Conservation (phyloP, 2,113 vertebrate genomes). For the Arvicanthis niloticus region DNA sequence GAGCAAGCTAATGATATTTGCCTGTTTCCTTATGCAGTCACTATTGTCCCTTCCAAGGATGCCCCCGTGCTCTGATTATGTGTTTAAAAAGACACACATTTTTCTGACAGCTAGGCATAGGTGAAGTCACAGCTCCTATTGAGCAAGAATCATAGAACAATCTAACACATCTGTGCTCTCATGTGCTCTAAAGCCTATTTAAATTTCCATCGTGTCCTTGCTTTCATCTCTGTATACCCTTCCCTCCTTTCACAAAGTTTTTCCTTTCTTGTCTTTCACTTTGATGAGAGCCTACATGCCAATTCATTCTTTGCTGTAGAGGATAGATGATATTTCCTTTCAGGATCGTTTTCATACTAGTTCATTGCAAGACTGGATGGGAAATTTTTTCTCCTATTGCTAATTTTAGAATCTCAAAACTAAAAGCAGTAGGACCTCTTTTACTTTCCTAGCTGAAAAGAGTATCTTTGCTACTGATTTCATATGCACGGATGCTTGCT, state of each 20-base stretch:
- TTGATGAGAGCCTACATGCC: neutral
- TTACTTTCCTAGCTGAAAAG: neutral
- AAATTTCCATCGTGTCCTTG: neutral
- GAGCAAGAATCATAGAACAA: neutral
- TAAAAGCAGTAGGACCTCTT: neutral
- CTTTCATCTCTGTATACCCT: no score
- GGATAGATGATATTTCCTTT: neutral
- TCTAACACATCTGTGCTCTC: no score
- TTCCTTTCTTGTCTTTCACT: neutral
- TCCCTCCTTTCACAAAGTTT: no score
- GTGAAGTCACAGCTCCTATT: neutral
- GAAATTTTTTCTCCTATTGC: neutral
- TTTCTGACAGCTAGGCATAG: neutral
- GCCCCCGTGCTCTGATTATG: neutral
- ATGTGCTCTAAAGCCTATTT: neutral
- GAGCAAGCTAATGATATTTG: neutral
- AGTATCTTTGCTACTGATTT: neutral
- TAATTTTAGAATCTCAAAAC: slow-evolving; percentile 1
- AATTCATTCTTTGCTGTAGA: neutral
- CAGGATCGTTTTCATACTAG: neutral
- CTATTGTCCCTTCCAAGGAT: neutral
- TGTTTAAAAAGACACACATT: neutral
- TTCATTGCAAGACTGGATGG: neutral
- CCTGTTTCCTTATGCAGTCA: no score
- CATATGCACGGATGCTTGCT: neutral